Conservation (phyloP, 2,797 vertebrate species). For the Etheostoma perlongum region DNA sequence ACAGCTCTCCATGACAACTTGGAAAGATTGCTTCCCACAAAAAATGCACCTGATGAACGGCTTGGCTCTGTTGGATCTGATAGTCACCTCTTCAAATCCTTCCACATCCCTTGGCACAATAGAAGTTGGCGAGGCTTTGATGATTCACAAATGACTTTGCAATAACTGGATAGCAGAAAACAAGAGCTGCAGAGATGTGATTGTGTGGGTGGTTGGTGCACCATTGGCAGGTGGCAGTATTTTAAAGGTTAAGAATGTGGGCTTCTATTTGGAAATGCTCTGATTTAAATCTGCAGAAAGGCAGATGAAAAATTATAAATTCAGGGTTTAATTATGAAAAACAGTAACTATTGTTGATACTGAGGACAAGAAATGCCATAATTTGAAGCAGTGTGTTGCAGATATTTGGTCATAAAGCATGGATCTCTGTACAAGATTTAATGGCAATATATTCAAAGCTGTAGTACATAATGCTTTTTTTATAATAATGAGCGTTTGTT, state of each 20-base stretch:
- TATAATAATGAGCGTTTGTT: too few species aligned
- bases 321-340: constrained; percentile 39
- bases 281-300: constrained; percentile 45
- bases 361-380: constrained; percentile 1
- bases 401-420: not conserved
- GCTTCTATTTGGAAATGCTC: constrained; percentile 60
- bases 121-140: constrained; percentile 36
- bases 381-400: not conserved
- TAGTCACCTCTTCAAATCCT: constrained; percentile 51
- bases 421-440: not conserved
- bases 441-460: not conserved
- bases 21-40: constrained; percentile 36
- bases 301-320: constrained; percentile 46
- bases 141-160: constrained; percentile 67
- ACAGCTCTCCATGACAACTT: constrained; percentile 13
- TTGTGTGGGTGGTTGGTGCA: constrained; percentile 58
- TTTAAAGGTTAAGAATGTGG: constrained; percentile 69
- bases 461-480: too few species aligned
- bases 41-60: constrained; percentile 20
- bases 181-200: constrained; percentile 54
- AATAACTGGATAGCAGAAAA: constrained; percentile 56
- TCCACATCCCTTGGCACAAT: constrained; percentile 46
- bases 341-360: constrained; percentile 33
- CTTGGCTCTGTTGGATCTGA: constrained; percentile 21
- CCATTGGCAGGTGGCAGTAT: constrained; percentile 65